Conservation (phyloP, 2,888 invertebrate species). For the Phlogophora meticulosa region DNA sequence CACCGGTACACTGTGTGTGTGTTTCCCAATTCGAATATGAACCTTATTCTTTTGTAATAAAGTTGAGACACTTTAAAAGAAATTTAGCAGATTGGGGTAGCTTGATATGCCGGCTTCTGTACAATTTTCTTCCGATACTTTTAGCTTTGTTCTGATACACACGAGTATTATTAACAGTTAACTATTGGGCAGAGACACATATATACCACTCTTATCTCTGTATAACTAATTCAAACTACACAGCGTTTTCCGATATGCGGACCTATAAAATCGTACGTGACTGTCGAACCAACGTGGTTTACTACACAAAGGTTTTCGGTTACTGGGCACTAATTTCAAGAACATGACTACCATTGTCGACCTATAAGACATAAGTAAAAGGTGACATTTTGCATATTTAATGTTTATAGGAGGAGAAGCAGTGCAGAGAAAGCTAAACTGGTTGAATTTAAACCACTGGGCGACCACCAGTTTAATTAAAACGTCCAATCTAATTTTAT, state of each 20-base stretch:
- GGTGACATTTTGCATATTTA: too few species aligned
- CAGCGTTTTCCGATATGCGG: conserved; percentile 7
- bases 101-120: too few species aligned
- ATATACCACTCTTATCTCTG: conserved; percentile 1
- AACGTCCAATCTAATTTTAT: conserved; percentile 17
- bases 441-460: too few species aligned
- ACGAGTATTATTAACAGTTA: not conserved
- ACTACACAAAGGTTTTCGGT: not conserved
- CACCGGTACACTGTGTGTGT: too few species aligned
- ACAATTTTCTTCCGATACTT: not conserved
- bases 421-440: too few species aligned
- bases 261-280: conserved; percentile 25
- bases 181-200: not conserved
- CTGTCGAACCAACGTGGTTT: not conserved
- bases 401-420: too few species aligned
- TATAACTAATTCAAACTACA: conserved; percentile 15
- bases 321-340: not conserved
- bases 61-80: too few species aligned
- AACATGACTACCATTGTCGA: not conserved
- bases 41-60: too few species aligned
- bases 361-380: too few species aligned
- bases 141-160: not conserved
- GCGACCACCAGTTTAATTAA: not conserved
- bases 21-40: too few species aligned
- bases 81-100: too few species aligned